Evolutionary conservation across 1,140 invertebrate genomes (phyloP), one percentile per base, ranked within the genome.

Genomic region (Drosophila tsacasi): DNA sequence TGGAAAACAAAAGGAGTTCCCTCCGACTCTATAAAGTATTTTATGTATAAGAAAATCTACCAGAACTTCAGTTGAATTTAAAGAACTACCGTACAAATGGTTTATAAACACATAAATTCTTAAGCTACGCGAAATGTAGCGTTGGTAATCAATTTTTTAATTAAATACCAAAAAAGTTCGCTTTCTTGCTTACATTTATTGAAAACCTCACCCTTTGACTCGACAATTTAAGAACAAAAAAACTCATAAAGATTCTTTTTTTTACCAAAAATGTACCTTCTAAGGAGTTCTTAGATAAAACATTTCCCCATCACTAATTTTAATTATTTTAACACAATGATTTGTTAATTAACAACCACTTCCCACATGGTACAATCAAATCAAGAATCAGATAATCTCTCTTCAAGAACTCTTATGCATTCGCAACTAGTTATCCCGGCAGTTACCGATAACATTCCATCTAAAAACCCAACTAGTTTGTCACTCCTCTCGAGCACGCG

Each of bases 391-490:
- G 35, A 25, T 17, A 17, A 37, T 23, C 32, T 25, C 4, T 21
- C 35, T 39, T 17, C 1, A n/a, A 55, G 5, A 57, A 57, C 15
- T 39, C 35, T 23, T 6, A 0, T 57, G 35, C 32, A n/a, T 17
- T 39, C 19, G 25, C 10, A 39, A 64, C 40, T 27, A 65, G 25
- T 23, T 62, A 35, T 25, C 27, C 39, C 57, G 63, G 27, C 63
- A 65, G 37, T 60, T 71, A n/a, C 8, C 59, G 67, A 73, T 61
- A 61, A 73, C 67, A 73, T 73, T 73, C 69, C 54, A 52, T 61
- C 44, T 37, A 37, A 27, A 30, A 42, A 32, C 7, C 8, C 23
- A 55, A 62, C 54, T 66, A 44, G 57, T 46, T 46, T 47, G 64
- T 46, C 64, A 62, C 58, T 62, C 44, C 37, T 42, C 37, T 19